phyloP scores from a whole-genome alignment of 1,140 invertebrate species.

The Drosophila ohnishii region DNA sequence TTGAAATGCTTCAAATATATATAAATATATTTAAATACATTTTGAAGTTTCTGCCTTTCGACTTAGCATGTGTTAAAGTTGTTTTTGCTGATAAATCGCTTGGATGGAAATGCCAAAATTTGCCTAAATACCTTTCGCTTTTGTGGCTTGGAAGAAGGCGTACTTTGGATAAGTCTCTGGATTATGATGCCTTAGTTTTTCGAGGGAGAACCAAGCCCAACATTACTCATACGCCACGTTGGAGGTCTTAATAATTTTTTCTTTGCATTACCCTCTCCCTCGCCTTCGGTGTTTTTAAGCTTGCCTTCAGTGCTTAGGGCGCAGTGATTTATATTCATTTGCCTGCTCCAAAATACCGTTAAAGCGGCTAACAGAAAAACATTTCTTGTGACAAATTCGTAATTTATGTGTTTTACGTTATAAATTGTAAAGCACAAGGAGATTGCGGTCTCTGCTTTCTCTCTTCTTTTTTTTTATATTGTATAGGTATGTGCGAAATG shows the following conservation, averaged over 20 bases:
- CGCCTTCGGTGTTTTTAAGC: slow-evolving; percentile 4
- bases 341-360: slow-evolving; percentile 62
- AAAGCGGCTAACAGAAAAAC: slow-evolving; percentile 61
- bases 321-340: slow-evolving; percentile 71
- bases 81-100: not conserved
- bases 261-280: slow-evolving; percentile 5
- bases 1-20: no score
- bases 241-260: slow-evolving; percentile 23
- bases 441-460: slow-evolving; percentile 21
- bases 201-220: not conserved
- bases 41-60: not conserved
- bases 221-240: slow-evolving; percentile 44
- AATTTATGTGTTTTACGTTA: slow-evolving; percentile 70
- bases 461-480: not conserved
- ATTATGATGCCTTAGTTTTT: slow-evolving; percentile 14
- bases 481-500: slow-evolving; percentile 15
- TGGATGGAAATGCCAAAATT: not conserved
- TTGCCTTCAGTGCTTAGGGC: slow-evolving; percentile 6
- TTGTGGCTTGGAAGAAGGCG: slow-evolving; percentile 6
- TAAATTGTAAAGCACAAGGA: slow-evolving; percentile 57
- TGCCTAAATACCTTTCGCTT: slow-evolving; percentile 5
- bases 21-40: not conserved
- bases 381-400: slow-evolving; percentile 65
- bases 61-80: not conserved
- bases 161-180: slow-evolving; percentile 16